Conservation (phyloP, 1,140 invertebrate genomes). For the Atta colombica region DNA sequence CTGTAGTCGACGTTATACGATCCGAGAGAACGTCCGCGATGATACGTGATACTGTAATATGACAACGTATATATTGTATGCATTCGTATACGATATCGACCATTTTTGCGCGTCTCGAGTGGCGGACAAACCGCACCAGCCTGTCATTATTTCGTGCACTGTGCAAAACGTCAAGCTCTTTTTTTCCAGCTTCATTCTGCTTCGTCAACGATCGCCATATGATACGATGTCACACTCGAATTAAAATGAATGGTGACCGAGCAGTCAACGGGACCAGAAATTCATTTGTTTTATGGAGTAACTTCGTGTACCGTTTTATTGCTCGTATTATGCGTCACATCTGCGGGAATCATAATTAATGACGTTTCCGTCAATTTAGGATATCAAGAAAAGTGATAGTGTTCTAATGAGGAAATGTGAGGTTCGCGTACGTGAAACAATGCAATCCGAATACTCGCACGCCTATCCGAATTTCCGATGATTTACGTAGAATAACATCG, state of each 20-base stretch:
- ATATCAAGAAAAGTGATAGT: not conserved
- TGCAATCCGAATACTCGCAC: too few relatives aligned
- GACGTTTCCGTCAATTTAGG: not conserved
- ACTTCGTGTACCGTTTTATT: not conserved
- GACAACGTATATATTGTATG: not conserved
- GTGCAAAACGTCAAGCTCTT: conserved; percentile 15
- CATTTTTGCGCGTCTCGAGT: conserved; percentile 51
- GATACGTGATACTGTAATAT: not conserved
- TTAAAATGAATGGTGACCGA: conserved; percentile 39
- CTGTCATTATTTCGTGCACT: conserved; percentile 20
- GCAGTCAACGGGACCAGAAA: conserved; percentile 8
- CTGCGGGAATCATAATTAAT: not conserved
- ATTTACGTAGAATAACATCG: conserved; percentile 12
- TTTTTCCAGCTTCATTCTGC: not conserved
- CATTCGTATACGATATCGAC: conserved; percentile 19
- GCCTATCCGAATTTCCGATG: not conserved
- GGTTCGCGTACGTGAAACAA: not conserved
- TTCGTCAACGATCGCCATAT: conserved; percentile 28
- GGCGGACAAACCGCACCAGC: conserved; percentile 17
- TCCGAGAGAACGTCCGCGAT: not conserved
- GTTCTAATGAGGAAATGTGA: not conserved
- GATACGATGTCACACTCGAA: conserved; percentile 21
- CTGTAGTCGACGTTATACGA: not conserved
- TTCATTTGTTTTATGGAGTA: conserved; percentile 19
- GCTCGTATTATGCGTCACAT: not conserved